Base-by-base conservation (phyloP, 2,888 invertebrate genomes). In the Napeogenes sylphis region DNA sequence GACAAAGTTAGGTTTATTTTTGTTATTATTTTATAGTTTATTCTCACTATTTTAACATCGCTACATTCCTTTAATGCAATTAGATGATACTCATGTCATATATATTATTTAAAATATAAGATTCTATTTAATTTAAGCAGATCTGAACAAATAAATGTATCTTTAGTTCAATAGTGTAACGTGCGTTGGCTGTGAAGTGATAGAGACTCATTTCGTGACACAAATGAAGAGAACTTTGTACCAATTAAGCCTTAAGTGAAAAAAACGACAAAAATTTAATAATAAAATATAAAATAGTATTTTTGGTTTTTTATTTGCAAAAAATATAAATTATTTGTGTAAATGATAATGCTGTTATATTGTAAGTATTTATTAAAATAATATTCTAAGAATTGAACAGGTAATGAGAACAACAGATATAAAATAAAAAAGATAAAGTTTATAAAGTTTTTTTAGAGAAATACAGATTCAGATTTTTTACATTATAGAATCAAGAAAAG, bases 171-270 rank as follows among this genome's bases (percentile, higher is more conserved):
- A 21, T 51, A 14, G 21, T 51, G 14, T 13, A 55, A 21, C 47
- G 55, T 63, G 63, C 56, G 75, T 80, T 81, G 87, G 87, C 87
- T 87, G 87, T 87, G 87, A 86, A 77, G 77, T 75, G 68, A 75
- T 76, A 76, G 57, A 61, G 73, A 78, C 71, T 81, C 74, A 70
- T 71, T 70, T 77, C 74, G 72, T 70, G 66, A 72, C 68, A 21
- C 21, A 75, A 73, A 74, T 14, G 68, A 74, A 69, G 70, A 73
- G 73, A 75, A 71, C 78, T 83, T 80, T 82, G 71, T 85, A 84
- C 76, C 74, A 79, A 79, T 77, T 76, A 60, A 72, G 70, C 71
- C 68, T 57, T 73, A 73, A 74, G 70, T 75, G 71, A 59, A 66
- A 75, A 73, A 73, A 75, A 77, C 64, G 76, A 71, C 74, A 74